These are phyloP conservation scores for Hoplodrina ambigua DNA, from an alignment of 2,888 invertebrate species.

Conservation along the genomic window DNA sequence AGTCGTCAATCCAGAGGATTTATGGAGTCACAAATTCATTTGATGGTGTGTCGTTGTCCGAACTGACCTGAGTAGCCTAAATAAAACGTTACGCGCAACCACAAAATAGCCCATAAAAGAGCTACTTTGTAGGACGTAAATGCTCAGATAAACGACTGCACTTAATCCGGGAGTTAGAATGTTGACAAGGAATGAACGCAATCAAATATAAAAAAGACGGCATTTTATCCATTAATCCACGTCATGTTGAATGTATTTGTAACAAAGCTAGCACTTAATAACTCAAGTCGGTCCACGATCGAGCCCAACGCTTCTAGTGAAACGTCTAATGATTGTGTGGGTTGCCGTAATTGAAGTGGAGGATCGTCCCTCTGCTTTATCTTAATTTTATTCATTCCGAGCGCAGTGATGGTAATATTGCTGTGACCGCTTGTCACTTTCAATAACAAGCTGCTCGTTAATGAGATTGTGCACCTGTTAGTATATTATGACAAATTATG, in stretches of 20 bases:
- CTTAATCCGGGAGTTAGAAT: constrained; percentile 88
- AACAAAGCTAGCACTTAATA: constrained; percentile 89
- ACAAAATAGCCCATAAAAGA: constrained; percentile 83
- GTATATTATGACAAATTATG: constrained; percentile 78
- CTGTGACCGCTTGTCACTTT: constrained; percentile 88
- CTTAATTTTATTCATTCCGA: constrained; percentile 88
- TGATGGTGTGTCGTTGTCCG: constrained; percentile 67
- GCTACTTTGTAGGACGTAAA: constrained; percentile 82
- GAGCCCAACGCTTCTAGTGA: constrained; percentile 81
- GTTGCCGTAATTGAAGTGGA: constrained; percentile 87
- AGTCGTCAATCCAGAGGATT: constrained; percentile 68
- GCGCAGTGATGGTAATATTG: constrained; percentile 84
- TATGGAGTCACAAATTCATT: constrained; percentile 69
- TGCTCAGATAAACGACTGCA: constrained; percentile 86
- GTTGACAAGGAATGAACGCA: constrained; percentile 86
- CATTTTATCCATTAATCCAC: constrained; percentile 87
- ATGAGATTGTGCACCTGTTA: constrained; percentile 80
- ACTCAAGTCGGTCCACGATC: constrained; percentile 81
- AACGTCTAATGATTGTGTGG: constrained; percentile 89
- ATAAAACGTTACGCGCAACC: constrained; percentile 77
- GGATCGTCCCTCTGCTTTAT: constrained; percentile 85
- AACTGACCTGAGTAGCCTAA: constrained; percentile 77
- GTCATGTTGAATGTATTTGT: constrained; percentile 88
- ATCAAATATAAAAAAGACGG: constrained; percentile 84
- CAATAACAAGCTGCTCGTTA: constrained; percentile 82